These are phyloP conservation scores for Acanthopagrus latus DNA, from an alignment of 2,797 vertebrate genomes.

Conservation along the genomic window DNA sequence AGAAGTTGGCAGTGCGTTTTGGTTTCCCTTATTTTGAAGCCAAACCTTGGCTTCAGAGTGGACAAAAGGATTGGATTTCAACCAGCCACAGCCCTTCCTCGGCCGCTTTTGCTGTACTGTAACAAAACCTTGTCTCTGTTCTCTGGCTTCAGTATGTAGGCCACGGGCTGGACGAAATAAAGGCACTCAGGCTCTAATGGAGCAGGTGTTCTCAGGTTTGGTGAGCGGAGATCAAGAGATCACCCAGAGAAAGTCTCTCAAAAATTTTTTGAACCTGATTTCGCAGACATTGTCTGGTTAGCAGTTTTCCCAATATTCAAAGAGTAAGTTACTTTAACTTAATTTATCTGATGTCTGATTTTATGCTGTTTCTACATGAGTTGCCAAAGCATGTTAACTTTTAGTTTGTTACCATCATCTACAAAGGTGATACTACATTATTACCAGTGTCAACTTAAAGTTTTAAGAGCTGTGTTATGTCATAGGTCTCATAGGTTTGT, in stretches of 20 bases:
- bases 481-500: background rate
- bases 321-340: background rate
- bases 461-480: background rate
- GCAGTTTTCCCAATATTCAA: background rate
- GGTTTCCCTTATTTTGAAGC: constrained; percentile 33
- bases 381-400: too few species aligned
- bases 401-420: background rate
- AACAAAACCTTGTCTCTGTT: constrained; percentile 67
- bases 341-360: too few species aligned
- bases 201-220: constrained; percentile 35
- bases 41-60: constrained; percentile 41
- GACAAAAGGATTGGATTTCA: constrained; percentile 62
- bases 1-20: background rate
- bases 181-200: constrained; percentile 10
- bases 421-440: background rate
- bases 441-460: background rate
- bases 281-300: background rate
- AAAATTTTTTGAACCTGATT: constrained; percentile 5
- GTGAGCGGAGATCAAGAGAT: background rate
- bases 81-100: constrained; percentile 36
- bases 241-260: too few species aligned
- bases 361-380: too few species aligned
- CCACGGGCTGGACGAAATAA: constrained; percentile 46
- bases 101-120: constrained; percentile 66
- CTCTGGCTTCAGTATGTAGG: constrained; percentile 60